Conservation (phyloP, 92 coral and sea anemone genomes). For the Bergia sp. region DNA sequence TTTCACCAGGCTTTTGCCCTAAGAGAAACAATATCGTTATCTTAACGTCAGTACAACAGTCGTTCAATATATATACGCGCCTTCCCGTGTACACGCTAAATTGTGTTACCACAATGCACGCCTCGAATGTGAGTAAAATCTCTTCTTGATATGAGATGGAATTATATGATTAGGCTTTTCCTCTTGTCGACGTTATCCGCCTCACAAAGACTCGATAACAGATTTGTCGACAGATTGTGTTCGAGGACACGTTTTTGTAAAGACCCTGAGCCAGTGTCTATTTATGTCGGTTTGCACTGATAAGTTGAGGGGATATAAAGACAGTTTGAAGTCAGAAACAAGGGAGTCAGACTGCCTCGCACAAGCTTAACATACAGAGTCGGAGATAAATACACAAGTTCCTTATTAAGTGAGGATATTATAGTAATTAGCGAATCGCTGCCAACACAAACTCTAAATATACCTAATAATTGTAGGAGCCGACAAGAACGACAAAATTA, state of each 20-base stretch:
- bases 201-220: slow-evolving; percentile 41
- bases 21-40: slow-evolving; percentile 32
- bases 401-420: slow-evolving; percentile 40
- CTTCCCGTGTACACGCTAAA: slow-evolving; percentile 3
- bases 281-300: neutral
- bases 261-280: slow-evolving; percentile 4
- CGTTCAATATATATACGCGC: slow-evolving; percentile 28
- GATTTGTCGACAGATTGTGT: slow-evolving; percentile 47
- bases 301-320: neutral
- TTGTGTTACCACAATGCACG: slow-evolving; percentile 3
- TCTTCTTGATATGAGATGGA: slow-evolving; percentile 32
- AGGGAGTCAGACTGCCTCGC: slow-evolving; percentile 26
- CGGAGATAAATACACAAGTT: slow-evolving; percentile 35
- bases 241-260: slow-evolving; percentile 26
- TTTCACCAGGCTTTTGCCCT: slow-evolving; percentile 20
- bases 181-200: slow-evolving; percentile 29
- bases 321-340: neutral
- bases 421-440: slow-evolving; percentile 51
- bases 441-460: slow-evolving; percentile 16
- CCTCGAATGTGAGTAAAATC: slow-evolving; percentile 14
- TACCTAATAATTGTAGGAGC: slow-evolving; percentile 29
- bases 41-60: slow-evolving; percentile 23
- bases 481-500: neutral
- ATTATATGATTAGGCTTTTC: slow-evolving; percentile 26
- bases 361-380: slow-evolving; percentile 13